Evolutionary conservation across 2,113 vertebrate genomes (phyloP).

Genomic region (Mustela lutreola): DNA sequence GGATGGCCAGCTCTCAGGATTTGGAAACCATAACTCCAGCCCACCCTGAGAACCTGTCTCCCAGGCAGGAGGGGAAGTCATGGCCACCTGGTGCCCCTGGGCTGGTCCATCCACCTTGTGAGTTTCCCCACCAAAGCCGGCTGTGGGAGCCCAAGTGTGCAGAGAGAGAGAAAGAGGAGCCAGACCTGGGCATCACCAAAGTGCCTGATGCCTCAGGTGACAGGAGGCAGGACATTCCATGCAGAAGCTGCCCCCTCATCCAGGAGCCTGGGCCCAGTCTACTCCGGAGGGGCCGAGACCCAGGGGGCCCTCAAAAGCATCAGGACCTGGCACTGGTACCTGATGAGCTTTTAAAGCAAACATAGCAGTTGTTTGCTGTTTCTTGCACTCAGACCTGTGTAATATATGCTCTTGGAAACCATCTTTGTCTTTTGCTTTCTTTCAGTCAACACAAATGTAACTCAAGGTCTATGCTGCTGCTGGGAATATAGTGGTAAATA

Average conservation of each 20-base stretch:
- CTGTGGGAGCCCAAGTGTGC: conserved; percentile 45
- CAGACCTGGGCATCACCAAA: conserved; percentile 68
- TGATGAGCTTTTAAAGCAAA: conserved; percentile 76
- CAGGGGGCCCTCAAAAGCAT: conserved; percentile 51
- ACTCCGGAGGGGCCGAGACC: conserved; percentile 60
- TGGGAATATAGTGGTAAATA: background rate
- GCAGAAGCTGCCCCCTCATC: conserved; percentile 48
- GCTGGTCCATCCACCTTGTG: background rate
- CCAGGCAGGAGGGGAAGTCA: conserved; percentile 35
- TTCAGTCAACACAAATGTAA: conserved; percentile 2
- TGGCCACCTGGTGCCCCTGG: background rate
- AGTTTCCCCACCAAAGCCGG: conserved; percentile 62
- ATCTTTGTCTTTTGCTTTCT: conserved; percentile 63
- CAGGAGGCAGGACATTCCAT: conserved; percentile 55
- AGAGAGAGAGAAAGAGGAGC: conserved; percentile 37
- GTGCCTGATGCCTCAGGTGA: conserved; percentile 78
- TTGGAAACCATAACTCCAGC: conserved; percentile 40
- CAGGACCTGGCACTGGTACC: conserved; percentile 60
- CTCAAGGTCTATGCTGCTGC: background rate
- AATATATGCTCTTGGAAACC: conserved; percentile 79
- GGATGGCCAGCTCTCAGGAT: conserved; percentile 20
- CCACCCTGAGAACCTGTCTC: conserved; percentile 23
- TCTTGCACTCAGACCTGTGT: conserved; percentile 72
- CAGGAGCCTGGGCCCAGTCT: conserved; percentile 58
- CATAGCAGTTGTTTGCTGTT: conserved; percentile 64